Percentiles rank a stretch among this genome's conserved stretches.
Conservation (phyloP, 2,113 vertebrate species). For the Gallinago media region DNA sequence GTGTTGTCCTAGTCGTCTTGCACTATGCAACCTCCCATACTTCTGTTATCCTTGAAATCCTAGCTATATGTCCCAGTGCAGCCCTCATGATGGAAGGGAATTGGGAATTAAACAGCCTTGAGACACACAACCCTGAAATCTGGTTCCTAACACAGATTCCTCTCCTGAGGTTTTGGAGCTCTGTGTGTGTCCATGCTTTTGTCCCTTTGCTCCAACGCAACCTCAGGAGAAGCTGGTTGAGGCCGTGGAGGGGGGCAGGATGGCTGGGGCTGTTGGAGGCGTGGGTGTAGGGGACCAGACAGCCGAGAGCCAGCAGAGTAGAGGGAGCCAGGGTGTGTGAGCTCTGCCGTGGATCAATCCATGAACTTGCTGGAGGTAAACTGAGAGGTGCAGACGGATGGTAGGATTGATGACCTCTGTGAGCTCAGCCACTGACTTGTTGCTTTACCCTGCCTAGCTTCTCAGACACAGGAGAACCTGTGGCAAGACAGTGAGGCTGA, state of each 20-base stretch:
- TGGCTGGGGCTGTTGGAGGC: background rate
- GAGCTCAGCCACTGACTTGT: background rate
- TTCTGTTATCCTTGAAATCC: background rate
- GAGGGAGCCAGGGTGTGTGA: background rate
- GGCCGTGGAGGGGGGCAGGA: accelerated
- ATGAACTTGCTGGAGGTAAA: background rate
- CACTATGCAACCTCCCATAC: background rate
- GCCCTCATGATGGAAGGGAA: background rate
- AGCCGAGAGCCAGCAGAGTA: accelerated
- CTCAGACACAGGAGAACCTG: background rate
- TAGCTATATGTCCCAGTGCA: accelerated
- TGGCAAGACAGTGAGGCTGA: background rate
- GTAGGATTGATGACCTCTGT: background rate
- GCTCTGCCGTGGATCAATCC: background rate
- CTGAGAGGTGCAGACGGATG: background rate
- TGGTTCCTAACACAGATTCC: background rate
- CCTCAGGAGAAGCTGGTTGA: background rate
- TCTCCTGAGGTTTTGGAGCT: background rate
- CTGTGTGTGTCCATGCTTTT: accelerated
- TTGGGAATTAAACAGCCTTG: background rate
- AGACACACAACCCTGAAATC: background rate
- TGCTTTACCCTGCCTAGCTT: background rate
- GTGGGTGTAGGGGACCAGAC: background rate
- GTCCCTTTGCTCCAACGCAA: background rate
- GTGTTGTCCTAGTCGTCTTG: background rate